A percentile compares a stretch with the other conserved stretches of the same genome.
phyloP scores from a whole-genome alignment of 2,113 vertebrate genomes.

The Salvelinus alpinus region DNA sequence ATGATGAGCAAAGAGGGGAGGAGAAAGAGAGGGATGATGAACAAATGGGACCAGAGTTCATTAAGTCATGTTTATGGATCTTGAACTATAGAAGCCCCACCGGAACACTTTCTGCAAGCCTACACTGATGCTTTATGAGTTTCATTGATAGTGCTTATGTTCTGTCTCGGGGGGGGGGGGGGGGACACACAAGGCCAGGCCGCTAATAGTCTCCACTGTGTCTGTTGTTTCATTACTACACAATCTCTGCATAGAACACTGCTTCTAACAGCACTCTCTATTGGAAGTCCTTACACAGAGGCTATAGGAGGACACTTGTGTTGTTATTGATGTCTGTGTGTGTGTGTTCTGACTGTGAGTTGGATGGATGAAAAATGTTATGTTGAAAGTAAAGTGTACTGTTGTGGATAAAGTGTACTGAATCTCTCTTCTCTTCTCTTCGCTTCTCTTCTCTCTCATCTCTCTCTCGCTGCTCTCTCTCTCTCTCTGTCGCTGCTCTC shows the following conservation, averaged over 20 bases:
- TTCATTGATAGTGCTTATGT: conserved; percentile 57
- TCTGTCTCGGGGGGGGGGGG: conserved; percentile 26
- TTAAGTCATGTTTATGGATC: conserved; percentile 19
- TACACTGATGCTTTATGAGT: conserved; percentile 45
- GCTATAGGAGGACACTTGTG: too few species aligned
- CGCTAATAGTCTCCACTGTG: too few species aligned
- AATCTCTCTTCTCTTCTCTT: conserved; percentile 2
- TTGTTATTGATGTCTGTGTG: background rate
- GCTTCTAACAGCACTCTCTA: too few species aligned
- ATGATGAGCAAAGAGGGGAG: background rate
- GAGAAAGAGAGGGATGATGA: background rate
- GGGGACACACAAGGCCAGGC: background rate
- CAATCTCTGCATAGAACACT: too few species aligned
- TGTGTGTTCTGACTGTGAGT: background rate
- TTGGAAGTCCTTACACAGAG: too few species aligned
- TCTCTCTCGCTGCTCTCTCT: background rate
- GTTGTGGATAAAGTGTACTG: background rate
- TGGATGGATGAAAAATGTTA: background rate
- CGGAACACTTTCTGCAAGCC: conserved; percentile 28
- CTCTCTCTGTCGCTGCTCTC: background rate
- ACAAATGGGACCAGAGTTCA: background rate
- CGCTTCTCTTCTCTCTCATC: conserved; percentile 14
- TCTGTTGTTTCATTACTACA: too few species aligned
- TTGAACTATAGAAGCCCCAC: conserved; percentile 9
- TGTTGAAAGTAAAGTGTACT: background rate